Conservation (phyloP, 2,113 vertebrate species). For the Vanacampus margaritifer region DNA sequence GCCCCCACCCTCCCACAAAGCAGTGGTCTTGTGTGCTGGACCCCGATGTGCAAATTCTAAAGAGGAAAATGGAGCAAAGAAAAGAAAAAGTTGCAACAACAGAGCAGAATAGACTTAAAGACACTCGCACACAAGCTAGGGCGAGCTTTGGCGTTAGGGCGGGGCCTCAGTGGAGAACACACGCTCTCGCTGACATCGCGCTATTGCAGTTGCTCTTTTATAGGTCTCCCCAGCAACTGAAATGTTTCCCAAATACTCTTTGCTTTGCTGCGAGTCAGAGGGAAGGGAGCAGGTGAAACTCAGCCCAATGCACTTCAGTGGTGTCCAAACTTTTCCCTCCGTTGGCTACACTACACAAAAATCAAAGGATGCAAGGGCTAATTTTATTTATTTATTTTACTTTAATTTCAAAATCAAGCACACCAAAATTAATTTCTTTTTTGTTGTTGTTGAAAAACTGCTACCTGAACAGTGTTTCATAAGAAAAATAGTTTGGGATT, state of each 20-base stretch:
- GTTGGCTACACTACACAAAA: no score
- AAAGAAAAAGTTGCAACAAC: constrained; percentile 76
- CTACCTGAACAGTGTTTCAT: no score
- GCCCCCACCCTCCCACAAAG: constrained; percentile 73
- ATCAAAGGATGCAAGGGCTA: no score
- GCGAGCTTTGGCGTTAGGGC: constrained; percentile 61
- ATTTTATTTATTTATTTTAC: no score
- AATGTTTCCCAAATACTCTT: constrained; percentile 56
- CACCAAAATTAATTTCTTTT: no score
- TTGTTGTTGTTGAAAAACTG: no score
- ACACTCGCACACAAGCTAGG: constrained; percentile 75
- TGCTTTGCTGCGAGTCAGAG: constrained; percentile 52
- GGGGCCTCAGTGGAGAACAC: constrained; percentile 60
- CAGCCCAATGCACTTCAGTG: constrained; percentile 50
- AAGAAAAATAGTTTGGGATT: no score
- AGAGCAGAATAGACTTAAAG: constrained; percentile 75
- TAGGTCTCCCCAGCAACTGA: constrained; percentile 70
- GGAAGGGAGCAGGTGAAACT: constrained; percentile 64
- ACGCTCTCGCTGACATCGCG: constrained; percentile 57
- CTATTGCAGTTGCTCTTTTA: constrained; percentile 76
- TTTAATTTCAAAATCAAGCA: no score
- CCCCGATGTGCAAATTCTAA: constrained; percentile 78
- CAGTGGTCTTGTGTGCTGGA: constrained; percentile 74
- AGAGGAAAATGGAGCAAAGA: constrained; percentile 76
- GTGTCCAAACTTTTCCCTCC: no score